Evolutionary conservation across 2,113 vertebrate genomes (phyloP), one percentile per base, ranked within the genome.

Genomic region (Marmota flaviventris): DNA sequence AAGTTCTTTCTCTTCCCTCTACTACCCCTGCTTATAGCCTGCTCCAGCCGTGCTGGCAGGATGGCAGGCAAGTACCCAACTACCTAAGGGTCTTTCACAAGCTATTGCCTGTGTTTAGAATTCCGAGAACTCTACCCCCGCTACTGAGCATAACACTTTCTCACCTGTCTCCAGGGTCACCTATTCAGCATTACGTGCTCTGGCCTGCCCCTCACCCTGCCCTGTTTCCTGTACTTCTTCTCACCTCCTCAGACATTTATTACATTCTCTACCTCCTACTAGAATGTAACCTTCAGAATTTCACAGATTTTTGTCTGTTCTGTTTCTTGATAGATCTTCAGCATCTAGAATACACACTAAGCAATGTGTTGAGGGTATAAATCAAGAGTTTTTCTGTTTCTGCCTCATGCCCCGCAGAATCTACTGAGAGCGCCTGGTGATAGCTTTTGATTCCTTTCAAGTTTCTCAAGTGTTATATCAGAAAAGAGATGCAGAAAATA

Each of bases 401-500:
- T 76, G 6, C 48, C 53, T 53, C 20, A 5, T 90, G 34, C 4
- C 37, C 32, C 4, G 8, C 42, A 56, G n/a, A 86, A 20, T 8
- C 8, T 56, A 24, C 70, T 58, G 16, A 85, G 72, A 90, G 17
- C 11, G 34, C 72, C n/a, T 93, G 45, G 1, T 53, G 24, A 85
- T 39, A 69, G 24, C 39, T 94, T 85, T 85, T 83, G 42, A 82
- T 86, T 93, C 25, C 56, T 84, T 75, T 82, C 76, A 77, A 61
- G 61, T 37, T 89, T 93, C 58, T 89, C 39, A 78, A 79, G 56
- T 78, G 32, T 56, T 94, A 10, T 3, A 20, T 67, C 79, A 24
- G 69, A 95, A 90, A 90, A 69, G 77, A 96, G 39, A 45, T 93
- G 88, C 76, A 88, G 72, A 94, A 90, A 96, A 73, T 67, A 63